Base-by-base conservation (phyloP, 1,140 invertebrate genomes). In the Drosophila auraria region DNA sequence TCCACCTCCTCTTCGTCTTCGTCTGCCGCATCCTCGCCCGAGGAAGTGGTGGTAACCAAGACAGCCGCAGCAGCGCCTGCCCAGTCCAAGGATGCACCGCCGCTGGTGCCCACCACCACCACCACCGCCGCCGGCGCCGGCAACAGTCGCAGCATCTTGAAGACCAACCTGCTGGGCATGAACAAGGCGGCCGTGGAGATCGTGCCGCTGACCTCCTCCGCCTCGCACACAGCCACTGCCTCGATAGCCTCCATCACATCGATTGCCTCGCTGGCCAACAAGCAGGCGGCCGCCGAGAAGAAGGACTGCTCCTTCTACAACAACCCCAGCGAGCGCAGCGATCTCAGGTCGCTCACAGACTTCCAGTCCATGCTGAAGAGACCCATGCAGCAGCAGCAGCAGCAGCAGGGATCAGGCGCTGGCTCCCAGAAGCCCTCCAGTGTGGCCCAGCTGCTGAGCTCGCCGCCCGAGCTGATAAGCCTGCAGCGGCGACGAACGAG, bases 121-220 rank as follows among this genome's bases (percentile, higher is more conserved):
- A 6, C 72, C 40, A 84, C 76, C 8, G 63, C 47, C 25, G 30
- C 47, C 2, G 50, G 79, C 8, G 30, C 47, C 2, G 50, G 79
- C 8, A 86, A 90, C 45, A 92, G 84, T 60, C 87, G 91, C 42
- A 92, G 91, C 75, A 92, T 92, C 1, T 57, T 92, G 7, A 92
- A 92, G 58, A 75, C 84, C 20, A 92, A 92, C 68, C 57, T 92
- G 3, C 53, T 92, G 30, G 73, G 83, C n/a, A 82, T 87, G 2
- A 91, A 82, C 76, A 92, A 92, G 51, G 69, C 87, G 42, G 69
- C 87, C 7, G 91, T 92, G 36, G 91, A 92, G 56, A 90, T 92
- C 11, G 53, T 92, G 50, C 84, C 91, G 8, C 69, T 92, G 0
- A 47, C 60, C 15, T 45, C 51, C 36, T 38, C 15, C 53, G 5